Evolutionary conservation across 1,140 invertebrate species (phyloP).

Genomic region (Himalopsyche phryganea): DNA sequence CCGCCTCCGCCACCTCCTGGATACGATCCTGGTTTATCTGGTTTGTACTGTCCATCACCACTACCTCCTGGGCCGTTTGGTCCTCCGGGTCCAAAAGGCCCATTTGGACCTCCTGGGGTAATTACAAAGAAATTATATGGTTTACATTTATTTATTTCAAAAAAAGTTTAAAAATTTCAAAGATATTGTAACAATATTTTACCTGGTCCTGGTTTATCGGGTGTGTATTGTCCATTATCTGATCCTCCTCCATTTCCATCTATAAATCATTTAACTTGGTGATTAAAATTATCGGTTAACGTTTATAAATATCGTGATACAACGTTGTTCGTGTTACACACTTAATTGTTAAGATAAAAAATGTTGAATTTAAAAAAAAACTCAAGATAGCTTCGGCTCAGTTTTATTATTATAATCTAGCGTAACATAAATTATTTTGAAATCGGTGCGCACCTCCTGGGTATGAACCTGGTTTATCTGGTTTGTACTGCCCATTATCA

Average conservation of each 20-base stretch:
- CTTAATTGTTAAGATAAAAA: too few relatives aligned
- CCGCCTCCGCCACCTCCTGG: conserved; percentile 3
- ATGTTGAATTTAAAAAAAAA: too few relatives aligned
- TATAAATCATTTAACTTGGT: not conserved
- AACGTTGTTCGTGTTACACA: too few relatives aligned
- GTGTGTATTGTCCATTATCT: not conserved
- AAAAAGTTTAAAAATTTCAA: not conserved
- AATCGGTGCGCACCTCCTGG: too few relatives aligned
- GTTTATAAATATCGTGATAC: too few relatives aligned
- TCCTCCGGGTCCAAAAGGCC: conserved; percentile 34
- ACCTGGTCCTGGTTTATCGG: conserved; percentile 4
- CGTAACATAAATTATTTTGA: too few relatives aligned
- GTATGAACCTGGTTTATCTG: not conserved
- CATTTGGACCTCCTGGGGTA: conserved; percentile 35
- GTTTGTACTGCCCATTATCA: not conserved
- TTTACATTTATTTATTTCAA: not conserved
- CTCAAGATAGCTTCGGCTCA: too few relatives aligned
- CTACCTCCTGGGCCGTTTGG: not conserved
- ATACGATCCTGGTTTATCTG: not conserved
- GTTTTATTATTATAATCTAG: too few relatives aligned
- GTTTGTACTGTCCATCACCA: not conserved
- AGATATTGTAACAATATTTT: not conserved
- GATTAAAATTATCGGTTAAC: too few relatives aligned
- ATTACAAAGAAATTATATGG: not conserved
- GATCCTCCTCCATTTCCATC: not conserved